phyloP scores from a whole-genome alignment of 92 coral and sea anemone genomes.

The Umimayanthus kanabou region DNA sequence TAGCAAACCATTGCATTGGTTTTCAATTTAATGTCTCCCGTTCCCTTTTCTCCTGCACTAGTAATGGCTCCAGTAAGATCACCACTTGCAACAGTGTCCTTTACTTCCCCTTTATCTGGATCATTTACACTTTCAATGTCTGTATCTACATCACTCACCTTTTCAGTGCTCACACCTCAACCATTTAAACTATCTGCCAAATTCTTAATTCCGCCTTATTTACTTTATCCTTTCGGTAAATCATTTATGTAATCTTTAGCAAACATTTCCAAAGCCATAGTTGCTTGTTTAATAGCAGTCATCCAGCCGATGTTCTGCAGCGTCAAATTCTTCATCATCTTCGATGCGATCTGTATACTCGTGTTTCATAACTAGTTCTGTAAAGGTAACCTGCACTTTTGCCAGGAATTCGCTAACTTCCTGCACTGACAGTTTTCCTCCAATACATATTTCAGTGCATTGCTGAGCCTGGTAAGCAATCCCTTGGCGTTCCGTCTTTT shows the following conservation, averaged over 20 bases:
- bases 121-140: not conserved
- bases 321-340: constrained; percentile 32
- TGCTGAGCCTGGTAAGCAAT: constrained; percentile 36
- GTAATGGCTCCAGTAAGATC: not conserved
- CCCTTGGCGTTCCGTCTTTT: constrained; percentile 47
- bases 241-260: not conserved
- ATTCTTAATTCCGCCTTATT: not conserved
- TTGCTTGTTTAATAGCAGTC: constrained; percentile 40
- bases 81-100: not conserved
- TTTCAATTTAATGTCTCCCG: not conserved
- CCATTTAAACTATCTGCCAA: no score
- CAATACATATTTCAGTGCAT: constrained; percentile 21
- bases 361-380: constrained; percentile 47
- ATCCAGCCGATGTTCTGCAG: constrained; percentile 45
- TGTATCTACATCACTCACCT: not conserved
- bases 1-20: not conserved
- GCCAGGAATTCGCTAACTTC: constrained; percentile 44
- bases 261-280: constrained; percentile 15
- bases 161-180: not conserved
- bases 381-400: constrained; percentile 24
- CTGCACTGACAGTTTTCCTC: not conserved
- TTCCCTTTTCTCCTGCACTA: not conserved
- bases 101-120: not conserved
- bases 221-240: not conserved
- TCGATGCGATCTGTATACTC: constrained; percentile 42